These are phyloP conservation scores for Dicyrtoma fusca DNA, from an alignment of 2,888 invertebrate genomes.

Conservation along the genomic window DNA sequence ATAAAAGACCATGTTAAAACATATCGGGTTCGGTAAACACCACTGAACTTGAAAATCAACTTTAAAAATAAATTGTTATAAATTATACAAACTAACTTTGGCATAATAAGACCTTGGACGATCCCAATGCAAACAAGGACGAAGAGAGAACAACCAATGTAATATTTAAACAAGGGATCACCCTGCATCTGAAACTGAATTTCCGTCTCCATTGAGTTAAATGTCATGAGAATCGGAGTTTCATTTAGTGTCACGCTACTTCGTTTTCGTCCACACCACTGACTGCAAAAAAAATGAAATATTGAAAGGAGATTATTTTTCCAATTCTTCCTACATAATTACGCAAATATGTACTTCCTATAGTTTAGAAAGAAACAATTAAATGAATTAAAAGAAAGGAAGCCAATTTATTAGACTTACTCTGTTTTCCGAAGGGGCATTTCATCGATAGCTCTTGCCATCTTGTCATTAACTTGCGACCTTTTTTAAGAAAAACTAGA, in stretches of 20 bases:
- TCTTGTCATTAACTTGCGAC: slow-evolving; percentile 70
- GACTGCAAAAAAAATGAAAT: slow-evolving; percentile 62
- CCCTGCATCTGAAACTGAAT: slow-evolving; percentile 72
- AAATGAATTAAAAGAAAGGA: too few species aligned
- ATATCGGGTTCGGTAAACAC: too few species aligned
- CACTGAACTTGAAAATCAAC: too few species aligned
- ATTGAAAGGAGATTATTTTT: too few species aligned
- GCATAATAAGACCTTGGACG: slow-evolving; percentile 67
- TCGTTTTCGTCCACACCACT: slow-evolving; percentile 68
- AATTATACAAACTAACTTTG: slow-evolving; percentile 44
- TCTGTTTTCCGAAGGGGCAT: slow-evolving; percentile 81
- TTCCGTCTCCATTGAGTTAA: slow-evolving; percentile 70
- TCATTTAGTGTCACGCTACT: slow-evolving; percentile 59
- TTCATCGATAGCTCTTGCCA: slow-evolving; percentile 78
- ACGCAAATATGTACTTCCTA: too few species aligned
- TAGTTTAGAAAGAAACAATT: slow-evolving; percentile 3
- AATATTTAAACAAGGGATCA: slow-evolving; percentile 85
- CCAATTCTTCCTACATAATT: neutral
- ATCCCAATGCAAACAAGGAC: slow-evolving; percentile 66
- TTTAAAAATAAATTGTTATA: too few species aligned
- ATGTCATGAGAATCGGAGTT: slow-evolving; percentile 68
- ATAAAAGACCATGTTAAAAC: too few species aligned
- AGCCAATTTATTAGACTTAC: slow-evolving; percentile 65
- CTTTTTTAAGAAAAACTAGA: slow-evolving; percentile 17
- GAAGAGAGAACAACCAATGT: slow-evolving; percentile 67